Evolutionary conservation across 2,797 vertebrate species (phyloP).

Genomic region (Heteromormyrus szaboi): DNA sequence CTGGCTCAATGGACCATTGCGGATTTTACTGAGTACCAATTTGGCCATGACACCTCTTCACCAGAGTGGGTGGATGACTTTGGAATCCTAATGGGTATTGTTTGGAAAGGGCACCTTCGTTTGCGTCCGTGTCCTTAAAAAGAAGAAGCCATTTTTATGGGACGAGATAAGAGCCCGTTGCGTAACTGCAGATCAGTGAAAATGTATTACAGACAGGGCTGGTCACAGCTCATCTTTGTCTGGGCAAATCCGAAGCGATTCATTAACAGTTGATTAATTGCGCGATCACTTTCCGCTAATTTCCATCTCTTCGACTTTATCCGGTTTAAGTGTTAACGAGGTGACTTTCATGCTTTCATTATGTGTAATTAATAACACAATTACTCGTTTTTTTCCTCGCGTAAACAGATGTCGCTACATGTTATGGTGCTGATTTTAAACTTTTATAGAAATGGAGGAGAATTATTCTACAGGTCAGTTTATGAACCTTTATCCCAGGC

Average conservation of each 20-base stretch:
- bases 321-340: constrained; percentile 30
- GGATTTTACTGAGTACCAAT: constrained; percentile 25
- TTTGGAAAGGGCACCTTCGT: constrained; percentile 53
- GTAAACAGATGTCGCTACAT: constrained; percentile 38
- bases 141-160: constrained; percentile 37
- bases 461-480: constrained; percentile 5
- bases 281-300: constrained; percentile 28
- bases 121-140: constrained; percentile 34
- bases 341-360: constrained; percentile 46
- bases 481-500: background rate
- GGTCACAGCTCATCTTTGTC: constrained; percentile 37
- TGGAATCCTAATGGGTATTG: constrained; percentile 43
- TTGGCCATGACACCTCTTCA: background rate
- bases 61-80: constrained; percentile 36
- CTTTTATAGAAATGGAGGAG: constrained; percentile 23
- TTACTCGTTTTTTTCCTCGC: constrained; percentile 31
- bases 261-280: constrained; percentile 47
- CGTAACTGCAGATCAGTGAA: constrained; percentile 28
- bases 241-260: constrained; percentile 36
- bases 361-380: constrained; percentile 43
- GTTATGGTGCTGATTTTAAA: constrained; percentile 18
- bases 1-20: constrained; percentile 27
- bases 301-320: constrained; percentile 13
- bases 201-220: constrained; percentile 12
- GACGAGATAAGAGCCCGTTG: background rate